Evolutionary conservation across 1,140 invertebrate species (phyloP).

Genomic region (Tetramorium parvispinum): DNA sequence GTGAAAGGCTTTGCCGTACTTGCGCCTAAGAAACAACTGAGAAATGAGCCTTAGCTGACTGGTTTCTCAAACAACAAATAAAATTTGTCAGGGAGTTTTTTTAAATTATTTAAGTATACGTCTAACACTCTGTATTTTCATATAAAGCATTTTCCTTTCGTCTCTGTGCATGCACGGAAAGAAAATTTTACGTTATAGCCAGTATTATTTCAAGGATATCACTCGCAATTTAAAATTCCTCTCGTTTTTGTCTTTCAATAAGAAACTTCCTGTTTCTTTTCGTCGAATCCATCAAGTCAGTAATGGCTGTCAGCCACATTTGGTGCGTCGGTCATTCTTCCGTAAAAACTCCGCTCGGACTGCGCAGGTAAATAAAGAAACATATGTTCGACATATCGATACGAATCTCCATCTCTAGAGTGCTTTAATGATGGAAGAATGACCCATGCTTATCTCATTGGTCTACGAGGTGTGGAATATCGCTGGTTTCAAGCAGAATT

Average conservation of each 20-base stretch:
- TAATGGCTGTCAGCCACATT: neutral
- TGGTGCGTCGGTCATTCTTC: neutral
- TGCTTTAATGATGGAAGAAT: neutral
- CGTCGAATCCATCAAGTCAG: neutral
- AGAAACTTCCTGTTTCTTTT: neutral
- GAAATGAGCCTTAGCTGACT: neutral
- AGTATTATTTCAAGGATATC: neutral
- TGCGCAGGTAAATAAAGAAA: neutral
- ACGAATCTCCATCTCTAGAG: neutral
- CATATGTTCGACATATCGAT: neutral
- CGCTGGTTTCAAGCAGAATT: slow-evolving; percentile 51
- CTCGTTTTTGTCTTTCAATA: neutral
- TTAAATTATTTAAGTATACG: neutral
- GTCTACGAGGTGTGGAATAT: slow-evolving; percentile 59
- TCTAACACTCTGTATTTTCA: neutral
- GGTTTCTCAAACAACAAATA: neutral
- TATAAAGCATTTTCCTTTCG: neutral
- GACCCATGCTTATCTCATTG: slow-evolving; percentile 9
- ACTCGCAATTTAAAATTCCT: neutral
- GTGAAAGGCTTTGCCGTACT: slow-evolving; percentile 59
- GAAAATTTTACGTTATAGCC: neutral
- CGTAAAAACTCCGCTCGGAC: neutral
- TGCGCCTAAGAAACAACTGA: neutral
- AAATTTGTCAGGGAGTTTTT: neutral
- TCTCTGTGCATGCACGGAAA: neutral